These are phyloP conservation scores for Torymus auratus DNA, from an alignment of 2,888 invertebrate species.

Conservation along the genomic window DNA sequence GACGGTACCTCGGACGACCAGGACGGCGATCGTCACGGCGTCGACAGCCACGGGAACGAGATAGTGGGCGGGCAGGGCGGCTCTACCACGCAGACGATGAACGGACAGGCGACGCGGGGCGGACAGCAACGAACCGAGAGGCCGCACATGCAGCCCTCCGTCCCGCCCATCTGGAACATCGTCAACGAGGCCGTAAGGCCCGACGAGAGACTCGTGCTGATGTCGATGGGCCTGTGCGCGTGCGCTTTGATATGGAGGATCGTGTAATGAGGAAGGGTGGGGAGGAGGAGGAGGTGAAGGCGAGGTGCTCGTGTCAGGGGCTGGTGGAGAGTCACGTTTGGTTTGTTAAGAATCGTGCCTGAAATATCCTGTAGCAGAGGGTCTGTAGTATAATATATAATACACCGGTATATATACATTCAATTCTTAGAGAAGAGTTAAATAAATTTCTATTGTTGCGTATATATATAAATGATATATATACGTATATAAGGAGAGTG, in stretches of 20 bases:
- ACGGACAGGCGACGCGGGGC: slow-evolving; percentile 62
- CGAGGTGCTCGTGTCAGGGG: too few species aligned
- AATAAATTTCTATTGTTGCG: too few species aligned
- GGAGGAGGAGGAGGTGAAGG: too few species aligned
- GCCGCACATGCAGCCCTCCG: slow-evolving; percentile 68
- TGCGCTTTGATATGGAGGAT: neutral
- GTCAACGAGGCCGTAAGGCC: neutral
- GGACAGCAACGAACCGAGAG: slow-evolving; percentile 70
- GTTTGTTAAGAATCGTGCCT: neutral
- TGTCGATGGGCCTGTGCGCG: neutral
- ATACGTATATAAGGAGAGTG: too few species aligned
- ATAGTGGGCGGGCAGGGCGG: slow-evolving; percentile 43
- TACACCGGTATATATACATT: too few species aligned
- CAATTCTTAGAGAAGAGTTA: too few species aligned
- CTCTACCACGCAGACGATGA: slow-evolving; percentile 50
- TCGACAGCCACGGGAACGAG: slow-evolving; percentile 44
- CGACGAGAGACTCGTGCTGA: neutral
- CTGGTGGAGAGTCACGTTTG: neutral
- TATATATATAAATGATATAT: too few species aligned
- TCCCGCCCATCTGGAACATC: slow-evolving; percentile 69
- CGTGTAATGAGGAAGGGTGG: neutral
- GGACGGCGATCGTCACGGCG: neutral
- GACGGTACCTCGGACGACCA: slow-evolving; percentile 3
- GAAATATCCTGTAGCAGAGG: neutral
- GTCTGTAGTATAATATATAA: neutral